phyloP scores from a whole-genome alignment of 2,113 vertebrate species.

The Poicephalus meyeri region DNA sequence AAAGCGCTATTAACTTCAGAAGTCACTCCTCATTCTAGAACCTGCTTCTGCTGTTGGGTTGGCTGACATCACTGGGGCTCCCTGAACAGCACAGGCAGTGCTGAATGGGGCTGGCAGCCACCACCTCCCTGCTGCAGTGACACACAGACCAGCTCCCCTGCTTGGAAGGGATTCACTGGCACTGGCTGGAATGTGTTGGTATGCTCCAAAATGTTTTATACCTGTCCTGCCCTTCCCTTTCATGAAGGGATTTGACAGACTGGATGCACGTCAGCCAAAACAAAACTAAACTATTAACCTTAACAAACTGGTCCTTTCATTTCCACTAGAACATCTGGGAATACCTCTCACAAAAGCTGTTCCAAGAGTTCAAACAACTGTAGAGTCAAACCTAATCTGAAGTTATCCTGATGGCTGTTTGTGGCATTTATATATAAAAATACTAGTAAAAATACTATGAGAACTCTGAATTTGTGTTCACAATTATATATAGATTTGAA shows the following conservation, averaged over 20 bases:
- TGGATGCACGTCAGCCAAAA: not conserved
- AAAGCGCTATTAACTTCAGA: not conserved
- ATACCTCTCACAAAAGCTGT: not conserved
- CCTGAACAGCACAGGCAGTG: not conserved
- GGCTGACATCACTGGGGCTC: not conserved
- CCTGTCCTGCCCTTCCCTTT: not conserved
- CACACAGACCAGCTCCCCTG: accelerated
- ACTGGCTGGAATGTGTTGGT: accelerated
- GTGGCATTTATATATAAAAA: not conserved
- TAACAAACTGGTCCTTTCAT: not conserved
- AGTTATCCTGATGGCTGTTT: not conserved
- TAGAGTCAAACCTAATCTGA: not conserved
- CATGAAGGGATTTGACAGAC: not conserved
- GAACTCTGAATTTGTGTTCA: not conserved
- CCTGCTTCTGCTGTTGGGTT: not conserved
- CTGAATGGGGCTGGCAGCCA: not conserved
- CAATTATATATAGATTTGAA: not conserved
- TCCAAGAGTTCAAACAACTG: not conserved
- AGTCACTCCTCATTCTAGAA: not conserved
- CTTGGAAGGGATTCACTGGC: not conserved
- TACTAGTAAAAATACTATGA: not conserved
- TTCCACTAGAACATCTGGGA: not conserved
- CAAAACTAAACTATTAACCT: not conserved
- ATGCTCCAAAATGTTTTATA: accelerated
- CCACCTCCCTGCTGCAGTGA: accelerated